Evolutionary conservation across 2,113 vertebrate genomes (phyloP).

Genomic region (Anolis sagrei): DNA sequence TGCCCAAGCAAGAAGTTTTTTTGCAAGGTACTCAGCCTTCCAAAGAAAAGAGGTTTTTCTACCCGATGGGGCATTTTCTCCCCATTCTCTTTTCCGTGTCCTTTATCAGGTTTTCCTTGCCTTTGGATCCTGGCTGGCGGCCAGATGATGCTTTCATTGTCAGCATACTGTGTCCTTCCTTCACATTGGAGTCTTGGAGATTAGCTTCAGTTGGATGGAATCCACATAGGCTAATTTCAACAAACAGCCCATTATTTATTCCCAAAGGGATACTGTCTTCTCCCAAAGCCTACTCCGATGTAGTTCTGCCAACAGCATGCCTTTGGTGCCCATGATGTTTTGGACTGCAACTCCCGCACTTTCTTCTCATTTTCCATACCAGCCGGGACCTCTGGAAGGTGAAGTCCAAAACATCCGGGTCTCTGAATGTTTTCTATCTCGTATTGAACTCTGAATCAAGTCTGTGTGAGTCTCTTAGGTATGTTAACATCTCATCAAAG

Average conservation of each 20-base stretch:
- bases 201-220: neutral
- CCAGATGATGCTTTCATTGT: neutral
- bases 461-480: neutral
- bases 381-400: neutral
- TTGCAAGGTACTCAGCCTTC: neutral
- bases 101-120: neutral
- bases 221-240: neutral
- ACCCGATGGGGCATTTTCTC: neutral
- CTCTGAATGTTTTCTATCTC: neutral
- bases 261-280: neutral
- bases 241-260: neutral
- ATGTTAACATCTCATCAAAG: neutral
- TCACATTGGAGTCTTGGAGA: neutral
- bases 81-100: neutral
- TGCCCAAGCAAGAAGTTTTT: neutral
- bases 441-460: neutral
- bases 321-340: neutral
- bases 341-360: neutral
- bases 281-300: neutral
- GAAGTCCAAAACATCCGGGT: neutral
- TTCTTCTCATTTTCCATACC: neutral
- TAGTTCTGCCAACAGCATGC: neutral
- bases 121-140: neutral
- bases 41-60: neutral
- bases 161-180: neutral